Evolutionary conservation across 1,140 invertebrate genomes (phyloP), one percentile per base, ranked within the genome.

Genomic region (Drosophila erecta): DNA sequence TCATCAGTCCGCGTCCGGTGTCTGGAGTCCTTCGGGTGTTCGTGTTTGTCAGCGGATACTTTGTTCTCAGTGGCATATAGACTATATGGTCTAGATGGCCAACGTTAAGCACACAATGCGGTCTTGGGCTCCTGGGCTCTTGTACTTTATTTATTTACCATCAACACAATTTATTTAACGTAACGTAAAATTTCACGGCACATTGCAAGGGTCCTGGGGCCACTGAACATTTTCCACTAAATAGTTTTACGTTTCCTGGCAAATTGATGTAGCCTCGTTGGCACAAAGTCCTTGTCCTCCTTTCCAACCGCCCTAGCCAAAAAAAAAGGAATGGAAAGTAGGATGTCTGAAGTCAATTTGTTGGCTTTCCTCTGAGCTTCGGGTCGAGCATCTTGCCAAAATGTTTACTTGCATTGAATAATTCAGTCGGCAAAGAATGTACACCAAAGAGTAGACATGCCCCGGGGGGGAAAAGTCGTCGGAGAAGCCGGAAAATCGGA

Each of bases 301-400:
- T 43, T 40, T 30, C 7, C 33, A 11, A 10, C 15, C 38, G 17
- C 41, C n/a, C 7, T 10, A 8, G 8, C 2, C 30, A 30, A 30
- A 2, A 8, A 30, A 30, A 8, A 8, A 30, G 8, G 3, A 8
- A 15, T 4, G n/a, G 41, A 57, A 47, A 46, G 43, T 69, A 67
- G 75, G 59, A 71, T 62, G 61, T 79, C 70, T 78, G 47, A 59
- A 86, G 83, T 87, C 83, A 75, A 87, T 86, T 86, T 87, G 83
- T 62, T 65, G 67, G 59, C 81, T 67, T 67, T 66, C 64, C 46
- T 57, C 60, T 24, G 53, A 57, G 49, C 58, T 53, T 51, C 59
- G 27, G 17, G 41, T 33, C 15, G 41, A 51, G 72, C 64, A 74
- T 79, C 51, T 54, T 59, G 53, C 57, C 71, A 55, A 81, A 78